Base-by-base conservation (phyloP, 2,888 invertebrate species). In the Callyntrura guangdongensis region DNA sequence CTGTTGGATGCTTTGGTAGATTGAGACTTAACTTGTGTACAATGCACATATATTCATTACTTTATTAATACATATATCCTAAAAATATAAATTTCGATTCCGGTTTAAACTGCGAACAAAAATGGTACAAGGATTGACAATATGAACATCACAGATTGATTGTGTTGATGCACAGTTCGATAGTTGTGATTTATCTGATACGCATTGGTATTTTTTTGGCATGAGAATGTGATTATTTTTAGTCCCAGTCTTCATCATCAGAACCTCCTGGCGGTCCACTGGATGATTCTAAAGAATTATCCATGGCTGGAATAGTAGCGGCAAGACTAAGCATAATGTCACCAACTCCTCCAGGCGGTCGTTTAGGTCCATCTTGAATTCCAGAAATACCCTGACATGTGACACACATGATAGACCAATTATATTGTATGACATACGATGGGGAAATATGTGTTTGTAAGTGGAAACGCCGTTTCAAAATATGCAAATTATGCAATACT, bases 361-460 rank as follows among this genome's bases (percentile, higher is more conserved):
- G 49, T n/a, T 91, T 89, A 4, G 49, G 69, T 20, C 91, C 91
- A 25, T 92, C 91, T 85, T 91, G 92, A 77, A 92, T 91, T 53
- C 94, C 94, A 17, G 94, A 94, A 83, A 94, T 94, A 4, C 94
- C 94, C 94, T 94, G 22, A 27, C 27, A n/a, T n/a, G 59, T 59
- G 6, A 36, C 2, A 36, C 2, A 36, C 6, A n/a, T 6, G 36
- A 36, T 6, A 36, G 6, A 6, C 36, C 36, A 6, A 4, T 36
- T 36, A 36, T 36, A 6, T 36, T 36, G 36, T 36, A 36, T 36
- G 36, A n/a, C n/a, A n/a, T n/a, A n/a, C n/a, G n/a, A n/a, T n/a
- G n/a, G n/a, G 36, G 36, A 36, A 36, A 36, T 4, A 36, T 36
- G 6, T 36, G 2, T 36, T 36, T 6, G 36, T 36, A 36, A 36